Evolutionary conservation across 2,888 invertebrate species (phyloP).

Genomic region (Cryptus viduatorius): DNA sequence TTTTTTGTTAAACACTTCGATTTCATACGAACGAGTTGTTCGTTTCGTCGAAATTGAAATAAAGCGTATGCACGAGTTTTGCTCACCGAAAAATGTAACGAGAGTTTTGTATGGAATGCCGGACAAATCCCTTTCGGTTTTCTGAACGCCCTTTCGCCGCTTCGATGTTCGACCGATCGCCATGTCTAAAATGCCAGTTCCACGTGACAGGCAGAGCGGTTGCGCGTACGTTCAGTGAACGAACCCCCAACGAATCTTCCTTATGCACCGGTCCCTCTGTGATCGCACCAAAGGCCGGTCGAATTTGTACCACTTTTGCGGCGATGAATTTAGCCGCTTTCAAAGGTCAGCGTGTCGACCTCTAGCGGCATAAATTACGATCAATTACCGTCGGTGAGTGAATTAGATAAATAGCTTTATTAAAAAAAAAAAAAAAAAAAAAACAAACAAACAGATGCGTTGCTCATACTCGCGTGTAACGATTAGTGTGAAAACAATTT

Average conservation of each 20-base stretch:
- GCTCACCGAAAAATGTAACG: constrained; percentile 63
- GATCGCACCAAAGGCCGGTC: constrained; percentile 26
- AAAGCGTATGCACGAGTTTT: background rate
- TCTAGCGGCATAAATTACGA: constrained; percentile 25
- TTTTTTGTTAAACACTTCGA: constrained; percentile 7
- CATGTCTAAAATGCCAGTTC: constrained; percentile 60
- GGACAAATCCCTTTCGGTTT: constrained; percentile 63
- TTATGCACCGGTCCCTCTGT: background rate
- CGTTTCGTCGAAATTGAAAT: background rate
- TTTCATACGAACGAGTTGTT: background rate
- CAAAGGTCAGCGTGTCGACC: constrained; percentile 37
- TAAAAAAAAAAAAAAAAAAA: background rate
- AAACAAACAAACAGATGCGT: background rate
- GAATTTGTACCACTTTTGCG: constrained; percentile 48
- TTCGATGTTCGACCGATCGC: constrained; percentile 66
- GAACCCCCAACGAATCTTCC: constrained; percentile 32
- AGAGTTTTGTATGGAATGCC: constrained; percentile 60
- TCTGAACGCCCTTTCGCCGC: constrained; percentile 63
- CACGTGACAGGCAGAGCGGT: constrained; percentile 59
- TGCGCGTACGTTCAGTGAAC: constrained; percentile 45
- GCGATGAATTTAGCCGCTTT: background rate
- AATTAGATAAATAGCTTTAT: background rate
- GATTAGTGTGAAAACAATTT: too few species aligned
- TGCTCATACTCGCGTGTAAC: too few species aligned
- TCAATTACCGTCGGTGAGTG: constrained; percentile 34